Base-by-base conservation (phyloP, 2,888 invertebrate species). In the Anoplius nigerrimus region DNA sequence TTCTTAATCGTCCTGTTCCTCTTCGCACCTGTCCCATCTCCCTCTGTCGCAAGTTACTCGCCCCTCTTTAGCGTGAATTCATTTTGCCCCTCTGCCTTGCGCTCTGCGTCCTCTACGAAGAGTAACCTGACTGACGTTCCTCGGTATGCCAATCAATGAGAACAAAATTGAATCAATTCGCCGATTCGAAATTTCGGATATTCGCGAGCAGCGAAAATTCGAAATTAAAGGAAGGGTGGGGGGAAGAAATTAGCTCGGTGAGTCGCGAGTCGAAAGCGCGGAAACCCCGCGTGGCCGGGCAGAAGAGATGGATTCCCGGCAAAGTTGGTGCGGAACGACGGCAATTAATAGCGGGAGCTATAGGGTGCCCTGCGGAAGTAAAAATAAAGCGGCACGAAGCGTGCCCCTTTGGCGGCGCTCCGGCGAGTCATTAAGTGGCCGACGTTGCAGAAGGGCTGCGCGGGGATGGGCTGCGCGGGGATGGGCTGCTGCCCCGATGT, bases 341-440 rank as follows among this genome's bases (percentile, higher is more conserved):
- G 84, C 86, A 87, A 87, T 87, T 87, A 87, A 87, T 87, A 84
- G 86, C 83, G 79, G 81, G 82, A 83, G 79, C 76, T 84, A 85
- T 86, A 81, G 86, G 87, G 86, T 85, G 86, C 87, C n/a, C 87
- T 76, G 81, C 85, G 86, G 87, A 86, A 86, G 86, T 87, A 82
- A 85, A 84, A 86, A 86, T 86, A 86, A 86, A 86, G 81, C 81
- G 82, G 81, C 82, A 86, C 82, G 82, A 82, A 81, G 76, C 80
- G 77, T 70, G 76, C 77, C 79, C 81, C 86, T 86, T 86, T 86
- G 87, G 86, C 86, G 86, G 86, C 86, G 81, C 81, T 70, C 69
- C 80, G 78, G 67, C 83, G 84, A 85, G 87, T 87, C 87, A 87
- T 87, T 87, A 87, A 79, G 79, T 71, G 75, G 16, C 34, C 53